These are phyloP conservation scores for Vidua chalybeata DNA, from an alignment of 2,113 vertebrate genomes.

Conservation along the genomic window DNA sequence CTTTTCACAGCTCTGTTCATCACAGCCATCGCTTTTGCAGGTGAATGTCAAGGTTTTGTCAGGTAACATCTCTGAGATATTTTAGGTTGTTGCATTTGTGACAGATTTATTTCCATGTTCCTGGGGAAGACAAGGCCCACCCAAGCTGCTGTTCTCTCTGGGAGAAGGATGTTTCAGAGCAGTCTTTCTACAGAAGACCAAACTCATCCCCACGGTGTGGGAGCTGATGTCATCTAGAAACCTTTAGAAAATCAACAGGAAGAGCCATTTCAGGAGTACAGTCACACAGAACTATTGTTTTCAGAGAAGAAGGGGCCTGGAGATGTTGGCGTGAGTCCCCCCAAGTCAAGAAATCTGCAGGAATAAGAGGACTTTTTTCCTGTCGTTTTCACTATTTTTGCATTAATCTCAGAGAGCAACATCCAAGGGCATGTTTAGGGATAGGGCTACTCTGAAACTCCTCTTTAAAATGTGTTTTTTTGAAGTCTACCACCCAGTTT, in stretches of 20 bases:
- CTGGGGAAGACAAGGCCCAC: neutral
- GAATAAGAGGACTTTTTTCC: neutral
- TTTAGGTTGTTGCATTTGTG: neutral
- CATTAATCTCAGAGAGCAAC: fast-evolving
- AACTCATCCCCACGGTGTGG: neutral
- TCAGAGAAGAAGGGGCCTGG: no score
- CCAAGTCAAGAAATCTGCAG: neutral
- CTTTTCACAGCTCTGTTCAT: neutral
- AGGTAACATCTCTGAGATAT: neutral
- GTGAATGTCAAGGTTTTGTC: fast-evolving
- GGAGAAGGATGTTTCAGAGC: fast-evolving
- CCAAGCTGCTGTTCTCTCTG: neutral
- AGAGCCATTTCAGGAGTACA: neutral
- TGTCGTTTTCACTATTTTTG: neutral
- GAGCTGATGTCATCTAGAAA: neutral
- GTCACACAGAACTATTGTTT: neutral
- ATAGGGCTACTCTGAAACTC: neutral
- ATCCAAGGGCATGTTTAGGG: neutral
- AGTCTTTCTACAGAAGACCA: neutral
- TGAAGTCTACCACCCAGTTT: no score
- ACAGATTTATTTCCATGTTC: neutral
- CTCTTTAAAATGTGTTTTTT: neutral
- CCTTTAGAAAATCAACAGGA: neutral
- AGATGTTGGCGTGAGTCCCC: neutral
- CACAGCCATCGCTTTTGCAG: neutral